phyloP scores from a whole-genome alignment of 2,888 invertebrate genomes.

The Apamea epomidion region DNA sequence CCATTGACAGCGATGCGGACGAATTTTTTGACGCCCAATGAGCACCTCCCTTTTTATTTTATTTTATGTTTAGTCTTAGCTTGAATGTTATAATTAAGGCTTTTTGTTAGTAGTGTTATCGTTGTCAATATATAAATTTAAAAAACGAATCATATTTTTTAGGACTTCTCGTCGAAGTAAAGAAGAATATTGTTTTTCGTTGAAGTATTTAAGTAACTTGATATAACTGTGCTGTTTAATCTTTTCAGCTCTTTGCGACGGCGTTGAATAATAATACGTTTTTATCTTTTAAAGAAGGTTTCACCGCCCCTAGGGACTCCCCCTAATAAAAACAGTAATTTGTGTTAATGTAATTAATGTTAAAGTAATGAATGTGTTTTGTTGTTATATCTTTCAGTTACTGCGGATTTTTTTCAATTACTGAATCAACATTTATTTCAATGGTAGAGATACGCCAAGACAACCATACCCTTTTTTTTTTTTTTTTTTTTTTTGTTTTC shows the following conservation, averaged over 20 bases:
- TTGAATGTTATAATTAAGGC: too few species aligned
- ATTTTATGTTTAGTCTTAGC: too few species aligned
- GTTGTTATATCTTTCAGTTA: neutral
- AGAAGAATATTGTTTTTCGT: neutral
- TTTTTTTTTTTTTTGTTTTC: too few species aligned
- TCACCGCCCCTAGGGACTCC: neutral
- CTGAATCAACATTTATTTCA: neutral
- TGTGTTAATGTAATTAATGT: too few species aligned
- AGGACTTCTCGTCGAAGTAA: neutral
- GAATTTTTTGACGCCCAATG: too few species aligned
- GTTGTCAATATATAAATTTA: too few species aligned
- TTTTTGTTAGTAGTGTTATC: neutral
- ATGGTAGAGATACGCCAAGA: neutral
- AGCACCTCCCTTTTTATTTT: too few species aligned
- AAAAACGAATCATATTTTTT: neutral
- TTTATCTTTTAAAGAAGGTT: neutral
- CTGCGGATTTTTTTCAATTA: neutral
- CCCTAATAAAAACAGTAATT: too few species aligned
- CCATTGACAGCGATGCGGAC: neutral
- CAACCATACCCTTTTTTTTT: too few species aligned
- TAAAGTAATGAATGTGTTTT: too few species aligned
- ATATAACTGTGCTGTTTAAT: neutral
- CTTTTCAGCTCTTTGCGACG: neutral
- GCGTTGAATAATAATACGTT: neutral
- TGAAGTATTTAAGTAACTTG: neutral